phyloP scores from a whole-genome alignment of 1,140 invertebrate genomes.

The Stenopsyche tienmushanensis region DNA sequence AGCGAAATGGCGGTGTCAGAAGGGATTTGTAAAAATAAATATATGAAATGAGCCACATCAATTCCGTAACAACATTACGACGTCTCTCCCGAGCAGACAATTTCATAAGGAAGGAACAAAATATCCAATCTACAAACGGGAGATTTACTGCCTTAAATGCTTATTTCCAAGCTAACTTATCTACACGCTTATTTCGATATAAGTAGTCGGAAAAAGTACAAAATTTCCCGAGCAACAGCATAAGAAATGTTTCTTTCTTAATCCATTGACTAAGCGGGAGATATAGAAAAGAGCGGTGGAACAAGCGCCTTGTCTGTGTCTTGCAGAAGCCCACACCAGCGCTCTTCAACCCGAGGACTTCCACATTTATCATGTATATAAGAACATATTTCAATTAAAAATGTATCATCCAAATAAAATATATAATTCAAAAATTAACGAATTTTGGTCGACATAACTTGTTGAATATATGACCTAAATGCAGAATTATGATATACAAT shows the following conservation, averaged over 20 bases:
- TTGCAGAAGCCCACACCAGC: conserved; percentile 15
- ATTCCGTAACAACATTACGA: not conserved
- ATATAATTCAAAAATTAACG: no score
- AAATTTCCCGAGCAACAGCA: conserved; percentile 37
- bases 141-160: conserved; percentile 39
- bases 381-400: no score
- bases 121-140: conserved; percentile 41
- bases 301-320: conserved; percentile 34
- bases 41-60: conserved; percentile 16
- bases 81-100: conserved; percentile 11
- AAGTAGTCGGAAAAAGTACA: conserved; percentile 39
- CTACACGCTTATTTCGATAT: conserved; percentile 40
- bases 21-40: conserved; percentile 20
- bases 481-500: no score
- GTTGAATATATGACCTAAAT: no score
- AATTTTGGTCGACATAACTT: no score
- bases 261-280: conserved; percentile 39
- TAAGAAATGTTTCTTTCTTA: conserved; percentile 41
- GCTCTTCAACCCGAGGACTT: no score
- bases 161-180: conserved; percentile 39
- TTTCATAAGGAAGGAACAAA: conserved; percentile 36
- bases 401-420: no score
- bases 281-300: conserved; percentile 19
- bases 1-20: conserved; percentile 20
- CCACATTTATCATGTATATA: no score